Base-by-base conservation (phyloP, 2,113 vertebrate species). In the Apus apus region DNA sequence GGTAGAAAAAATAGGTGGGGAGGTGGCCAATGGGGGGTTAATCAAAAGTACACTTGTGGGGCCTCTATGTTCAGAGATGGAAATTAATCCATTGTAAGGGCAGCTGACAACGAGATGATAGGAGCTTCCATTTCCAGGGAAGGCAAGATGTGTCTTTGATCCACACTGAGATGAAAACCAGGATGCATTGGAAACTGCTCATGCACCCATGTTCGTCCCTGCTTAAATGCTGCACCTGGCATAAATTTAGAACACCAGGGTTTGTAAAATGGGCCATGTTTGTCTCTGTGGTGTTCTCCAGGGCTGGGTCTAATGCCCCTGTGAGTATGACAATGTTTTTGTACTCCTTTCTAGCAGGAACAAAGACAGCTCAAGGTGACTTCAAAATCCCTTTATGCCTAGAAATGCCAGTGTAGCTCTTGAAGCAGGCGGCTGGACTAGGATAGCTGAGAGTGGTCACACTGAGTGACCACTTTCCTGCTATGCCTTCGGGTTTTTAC, bases 151-250 rank as follows among this genome's bases (percentile, higher is more conserved):
- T 14, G 2, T 20, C 22, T 66, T 56, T 32, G 48, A 25, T 40
- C 38, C 12, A 7, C 34, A 23, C 29, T 43, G 23, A 84, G 40
- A 8, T 27, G 38, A 36, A 76, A 61, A 68, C 0, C 14, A n/a
- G 60, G 32, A 32, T 2, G 3, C 8, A 3, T 2, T 89, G 56
- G 32, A 80, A 91, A 80, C 20, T 1, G 8, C 19, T 65, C 17
- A 32, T 0, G 0, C 5, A 4, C 6, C 27, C 7, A 3, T 1
- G 1, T 22, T 38, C 60, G 64, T 15, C 43, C 17, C 25, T 67
- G 40, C 67, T n/a, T 15, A 30, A 72, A 72, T 7, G 16, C 45
- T 87, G 68, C 32, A 73, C 12, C 6, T 23, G 17, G 64, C n/a
- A 60, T 51, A 62, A 32, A 70, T 75, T 66, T 53, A 65, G 45